phyloP scores from a whole-genome alignment of 2,113 vertebrate species.

The Crypturellus undulatus region DNA sequence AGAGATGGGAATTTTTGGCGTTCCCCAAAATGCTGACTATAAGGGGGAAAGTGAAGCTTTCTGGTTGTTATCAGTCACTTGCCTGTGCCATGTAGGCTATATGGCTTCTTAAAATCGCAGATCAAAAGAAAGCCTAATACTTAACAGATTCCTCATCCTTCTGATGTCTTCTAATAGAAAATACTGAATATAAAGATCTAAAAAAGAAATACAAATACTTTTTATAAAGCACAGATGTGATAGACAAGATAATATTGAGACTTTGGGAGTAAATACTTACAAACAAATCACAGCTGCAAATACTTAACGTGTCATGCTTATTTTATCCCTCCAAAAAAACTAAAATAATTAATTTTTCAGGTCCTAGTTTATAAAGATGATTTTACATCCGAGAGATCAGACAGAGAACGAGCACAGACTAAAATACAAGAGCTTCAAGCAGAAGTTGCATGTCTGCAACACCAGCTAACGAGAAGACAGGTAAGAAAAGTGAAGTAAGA shows the following conservation, averaged over 20 bases:
- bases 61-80: background rate
- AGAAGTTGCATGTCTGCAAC: constrained; percentile 79
- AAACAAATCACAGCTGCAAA: background rate
- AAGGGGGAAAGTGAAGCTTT: background rate
- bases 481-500: constrained; percentile 64
- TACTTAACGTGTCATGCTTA: background rate
- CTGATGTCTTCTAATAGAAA: background rate
- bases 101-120: background rate
- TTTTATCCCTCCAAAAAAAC: background rate
- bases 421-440: constrained; percentile 88
- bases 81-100: background rate
- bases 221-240: background rate
- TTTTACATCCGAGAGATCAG: constrained; percentile 89
- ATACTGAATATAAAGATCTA: background rate
- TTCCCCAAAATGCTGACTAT: background rate
- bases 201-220: background rate
- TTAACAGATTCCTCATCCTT: background rate
- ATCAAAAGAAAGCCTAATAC: background rate
- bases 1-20: background rate
- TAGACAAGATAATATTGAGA: background rate
- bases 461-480: constrained; percentile 80
- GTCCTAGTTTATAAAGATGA: constrained; percentile 90
- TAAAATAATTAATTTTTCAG: constrained; percentile 70
- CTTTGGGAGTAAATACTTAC: background rate
- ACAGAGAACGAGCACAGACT: constrained; percentile 90